Evolutionary conservation across 1,140 invertebrate genomes (phyloP).

Genomic region (Agrypnia vestita): DNA sequence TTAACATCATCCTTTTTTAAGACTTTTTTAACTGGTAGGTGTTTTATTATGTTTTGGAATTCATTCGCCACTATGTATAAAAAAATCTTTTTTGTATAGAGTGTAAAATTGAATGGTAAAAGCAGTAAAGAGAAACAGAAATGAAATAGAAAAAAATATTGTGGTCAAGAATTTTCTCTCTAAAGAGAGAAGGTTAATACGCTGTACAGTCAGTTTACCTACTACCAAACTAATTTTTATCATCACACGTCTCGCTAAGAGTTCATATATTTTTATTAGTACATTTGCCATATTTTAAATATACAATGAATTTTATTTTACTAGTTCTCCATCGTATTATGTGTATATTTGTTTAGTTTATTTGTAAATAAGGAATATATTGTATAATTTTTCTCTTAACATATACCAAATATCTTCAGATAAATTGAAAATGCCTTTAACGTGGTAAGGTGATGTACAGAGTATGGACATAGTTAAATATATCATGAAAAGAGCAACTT

Average conservation of each 20-base stretch:
- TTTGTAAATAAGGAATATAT: constrained; percentile 31
- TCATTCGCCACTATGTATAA: no score
- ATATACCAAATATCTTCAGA: constrained; percentile 61
- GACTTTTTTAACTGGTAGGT: no score
- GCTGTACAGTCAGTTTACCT: neutral
- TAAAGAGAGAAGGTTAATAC: no score
- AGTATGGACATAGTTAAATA: constrained; percentile 46
- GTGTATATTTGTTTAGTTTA: constrained; percentile 44
- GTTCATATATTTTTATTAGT: constrained; percentile 8
- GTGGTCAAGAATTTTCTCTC: no score
- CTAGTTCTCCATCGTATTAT: constrained; percentile 25
- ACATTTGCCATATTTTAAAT: constrained; percentile 22
- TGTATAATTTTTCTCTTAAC: constrained; percentile 38
- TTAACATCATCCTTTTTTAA: neutral
- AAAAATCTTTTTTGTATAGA: no score
- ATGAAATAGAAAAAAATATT: no score
- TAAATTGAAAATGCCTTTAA: constrained; percentile 59
- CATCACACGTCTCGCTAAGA: constrained; percentile 3
- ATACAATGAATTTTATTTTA: constrained; percentile 23
- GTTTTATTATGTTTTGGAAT: no score
- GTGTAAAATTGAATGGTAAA: no score
- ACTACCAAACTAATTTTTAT: constrained; percentile 23
- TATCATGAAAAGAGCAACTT: constrained; percentile 48
- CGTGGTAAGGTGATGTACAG: constrained; percentile 49
- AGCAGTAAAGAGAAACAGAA: no score